phyloP scores from a whole-genome alignment of 2,888 invertebrate genomes.

The Drosophila lutescens region DNA sequence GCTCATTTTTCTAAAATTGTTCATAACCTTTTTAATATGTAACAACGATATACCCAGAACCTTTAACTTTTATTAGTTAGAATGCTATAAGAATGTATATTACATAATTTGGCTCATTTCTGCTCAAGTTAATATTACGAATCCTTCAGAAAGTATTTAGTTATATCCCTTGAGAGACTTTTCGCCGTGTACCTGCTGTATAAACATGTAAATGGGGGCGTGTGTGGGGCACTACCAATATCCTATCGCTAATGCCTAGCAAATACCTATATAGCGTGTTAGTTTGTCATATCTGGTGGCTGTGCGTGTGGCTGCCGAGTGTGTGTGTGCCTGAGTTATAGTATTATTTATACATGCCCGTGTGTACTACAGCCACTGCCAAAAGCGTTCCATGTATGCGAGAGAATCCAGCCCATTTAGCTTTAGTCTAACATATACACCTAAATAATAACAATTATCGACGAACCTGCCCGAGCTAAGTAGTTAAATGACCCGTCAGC shows the following conservation, averaged over 20 bases:
- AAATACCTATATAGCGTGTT: constrained; percentile 74
- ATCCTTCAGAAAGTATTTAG: neutral
- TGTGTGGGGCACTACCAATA: constrained; percentile 39
- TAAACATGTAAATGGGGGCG: constrained; percentile 13
- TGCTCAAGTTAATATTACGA: neutral
- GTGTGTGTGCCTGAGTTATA: constrained; percentile 46
- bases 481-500: constrained; percentile 47
- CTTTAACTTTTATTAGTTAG: too few relatives aligned
- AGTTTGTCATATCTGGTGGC: constrained; percentile 69
- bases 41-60: too few relatives aligned
- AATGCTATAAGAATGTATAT: too few relatives aligned
- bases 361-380: constrained; percentile 71
- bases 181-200: constrained; percentile 21
- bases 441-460: constrained; percentile 36
- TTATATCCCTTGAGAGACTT: neutral
- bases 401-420: constrained; percentile 46
- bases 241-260: constrained; percentile 64
- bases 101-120: neutral
- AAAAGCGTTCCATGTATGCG: constrained; percentile 54
- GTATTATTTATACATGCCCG: constrained; percentile 65
- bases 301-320: constrained; percentile 56
- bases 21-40: too few relatives aligned
- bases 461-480: constrained; percentile 37
- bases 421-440: constrained; percentile 36
- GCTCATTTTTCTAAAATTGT: too few relatives aligned